phyloP scores from a whole-genome alignment of 2,888 invertebrate species.

The Drosophila diplacantha region DNA sequence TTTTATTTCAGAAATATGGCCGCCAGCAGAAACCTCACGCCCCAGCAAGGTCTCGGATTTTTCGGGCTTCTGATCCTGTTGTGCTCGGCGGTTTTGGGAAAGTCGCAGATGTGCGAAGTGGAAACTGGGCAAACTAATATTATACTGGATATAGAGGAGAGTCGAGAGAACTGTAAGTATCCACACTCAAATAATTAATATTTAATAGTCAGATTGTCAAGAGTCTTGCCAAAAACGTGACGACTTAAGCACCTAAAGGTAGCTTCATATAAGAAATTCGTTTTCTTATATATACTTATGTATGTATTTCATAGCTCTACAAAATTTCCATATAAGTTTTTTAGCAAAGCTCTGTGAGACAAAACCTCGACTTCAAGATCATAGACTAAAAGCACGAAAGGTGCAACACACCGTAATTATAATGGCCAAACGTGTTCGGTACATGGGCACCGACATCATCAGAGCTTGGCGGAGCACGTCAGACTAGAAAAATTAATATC shows the following conservation, averaged over 20 bases:
- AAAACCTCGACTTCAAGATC: slow-evolving; percentile 38
- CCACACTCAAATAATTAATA: neutral
- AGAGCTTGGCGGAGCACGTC: slow-evolving; percentile 21
- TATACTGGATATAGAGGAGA: slow-evolving; percentile 93
- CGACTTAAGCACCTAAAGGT: neutral
- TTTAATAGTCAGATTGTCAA: neutral
- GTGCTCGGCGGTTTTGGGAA: slow-evolving; percentile 71
- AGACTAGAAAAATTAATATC: slow-evolving; percentile 11
- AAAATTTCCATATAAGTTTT: slow-evolving; percentile 18
- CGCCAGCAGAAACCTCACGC: slow-evolving; percentile 37
- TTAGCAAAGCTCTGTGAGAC: slow-evolving; percentile 17
- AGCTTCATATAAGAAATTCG: slow-evolving; percentile 12
- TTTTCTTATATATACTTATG: neutral
- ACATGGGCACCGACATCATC: slow-evolving; percentile 26
- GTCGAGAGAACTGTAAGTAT: slow-evolving; percentile 90
- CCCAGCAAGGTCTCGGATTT: slow-evolving; percentile 37
- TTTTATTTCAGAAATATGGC: slow-evolving; percentile 45
- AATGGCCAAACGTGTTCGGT: slow-evolving; percentile 53
- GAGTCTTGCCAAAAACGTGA: neutral
- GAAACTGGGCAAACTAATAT: slow-evolving; percentile 92
- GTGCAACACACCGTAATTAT: slow-evolving; percentile 54
- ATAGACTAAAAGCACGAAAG: slow-evolving; percentile 43
- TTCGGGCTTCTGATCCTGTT: slow-evolving; percentile 53
- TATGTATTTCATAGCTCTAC: slow-evolving; percentile 9
- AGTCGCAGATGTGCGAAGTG: slow-evolving; percentile 84